Percentiles rank a stretch among this genome's conserved stretches.
These are phyloP conservation scores for Cephus cinctus DNA, from an alignment of 1,140 invertebrate genomes.

Conservation along the genomic window DNA sequence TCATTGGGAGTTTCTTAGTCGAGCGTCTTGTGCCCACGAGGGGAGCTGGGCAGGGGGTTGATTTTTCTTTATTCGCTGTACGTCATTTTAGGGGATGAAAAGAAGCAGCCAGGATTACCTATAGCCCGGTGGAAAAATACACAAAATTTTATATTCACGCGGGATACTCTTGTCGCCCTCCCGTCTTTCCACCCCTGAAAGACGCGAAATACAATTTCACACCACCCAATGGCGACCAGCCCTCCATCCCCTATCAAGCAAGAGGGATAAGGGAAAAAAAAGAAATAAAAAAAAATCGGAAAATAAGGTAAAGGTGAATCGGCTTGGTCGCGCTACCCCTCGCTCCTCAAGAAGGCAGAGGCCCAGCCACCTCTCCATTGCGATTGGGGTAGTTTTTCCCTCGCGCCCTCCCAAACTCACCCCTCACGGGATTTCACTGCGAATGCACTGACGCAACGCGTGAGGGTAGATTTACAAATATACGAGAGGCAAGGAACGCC, in stretches of 20 bases:
- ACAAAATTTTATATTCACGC: background rate
- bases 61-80: background rate
- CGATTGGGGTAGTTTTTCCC: too few species aligned
- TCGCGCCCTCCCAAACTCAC: too few species aligned
- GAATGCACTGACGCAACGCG: slow-evolving; percentile 22
- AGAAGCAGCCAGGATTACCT: background rate
- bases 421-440: slow-evolving; percentile 15
- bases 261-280: background rate
- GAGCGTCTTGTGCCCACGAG: too few species aligned
- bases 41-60: too few species aligned
- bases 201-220: too few species aligned
- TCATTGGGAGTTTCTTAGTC: too few species aligned
- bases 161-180: too few species aligned
- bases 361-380: background rate
- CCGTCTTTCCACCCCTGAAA: too few species aligned
- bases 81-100: background rate
- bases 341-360: too few species aligned
- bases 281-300: background rate
- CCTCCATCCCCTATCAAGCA: too few species aligned
- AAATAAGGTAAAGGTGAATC: background rate
- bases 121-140: background rate
- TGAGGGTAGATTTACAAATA: slow-evolving; percentile 20
- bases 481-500: slow-evolving; percentile 4
- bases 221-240: too few species aligned
- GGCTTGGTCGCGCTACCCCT: slow-evolving; percentile 9